Conservation (phyloP, 2,888 invertebrate species). For the Acrobasis consociella region DNA sequence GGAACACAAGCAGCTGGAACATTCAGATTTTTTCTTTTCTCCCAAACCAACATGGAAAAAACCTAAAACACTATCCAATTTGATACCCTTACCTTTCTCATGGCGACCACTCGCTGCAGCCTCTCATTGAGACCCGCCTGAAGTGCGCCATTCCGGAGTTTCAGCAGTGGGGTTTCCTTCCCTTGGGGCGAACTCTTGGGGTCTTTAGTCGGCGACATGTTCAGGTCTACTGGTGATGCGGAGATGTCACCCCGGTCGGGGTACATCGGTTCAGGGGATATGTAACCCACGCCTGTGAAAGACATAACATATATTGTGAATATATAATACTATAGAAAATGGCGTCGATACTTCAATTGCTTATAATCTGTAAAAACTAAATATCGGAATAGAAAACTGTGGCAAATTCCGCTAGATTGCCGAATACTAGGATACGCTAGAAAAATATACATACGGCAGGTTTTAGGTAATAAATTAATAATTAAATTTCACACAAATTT, state of each 20-base stretch:
- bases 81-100: slow-evolving; percentile 67
- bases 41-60: too few species aligned
- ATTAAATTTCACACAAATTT: too few species aligned
- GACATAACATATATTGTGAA: slow-evolving; percentile 5
- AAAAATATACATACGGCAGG: too few species aligned
- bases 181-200: slow-evolving; percentile 41
- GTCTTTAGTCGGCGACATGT: slow-evolving; percentile 56
- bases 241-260: slow-evolving; percentile 78
- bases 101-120: slow-evolving; percentile 78
- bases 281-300: slow-evolving; percentile 75
- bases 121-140: slow-evolving; percentile 85
- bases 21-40: too few species aligned
- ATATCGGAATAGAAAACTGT: too few species aligned
- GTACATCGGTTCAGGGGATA: slow-evolving; percentile 86
- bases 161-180: slow-evolving; percentile 75
- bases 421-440: too few species aligned
- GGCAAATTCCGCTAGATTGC: too few species aligned
- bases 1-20: too few species aligned
- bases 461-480: too few species aligned
- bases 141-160: slow-evolving; percentile 86
- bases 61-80: neutral
- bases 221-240: slow-evolving; percentile 57
- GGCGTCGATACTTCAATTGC: too few species aligned
- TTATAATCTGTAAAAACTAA: too few species aligned
- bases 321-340: too few species aligned